These are phyloP conservation scores for Anthoptus insignis DNA, from an alignment of 2,888 invertebrate species.

Conservation along the genomic window DNA sequence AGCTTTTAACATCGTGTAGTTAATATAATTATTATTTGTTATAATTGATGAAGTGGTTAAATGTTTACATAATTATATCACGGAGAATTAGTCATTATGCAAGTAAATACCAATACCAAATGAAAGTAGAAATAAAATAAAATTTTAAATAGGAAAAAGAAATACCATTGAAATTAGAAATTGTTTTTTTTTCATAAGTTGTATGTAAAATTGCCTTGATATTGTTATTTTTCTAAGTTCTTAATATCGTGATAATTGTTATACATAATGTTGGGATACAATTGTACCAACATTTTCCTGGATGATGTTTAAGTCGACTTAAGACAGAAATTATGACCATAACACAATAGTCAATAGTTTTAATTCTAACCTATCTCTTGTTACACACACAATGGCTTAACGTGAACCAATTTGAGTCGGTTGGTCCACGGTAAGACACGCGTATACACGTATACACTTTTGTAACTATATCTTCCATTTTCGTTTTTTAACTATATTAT, in stretches of 20 bases:
- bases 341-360: neutral
- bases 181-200: too few relatives aligned
- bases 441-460: too few relatives aligned
- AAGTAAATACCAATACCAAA: too few relatives aligned
- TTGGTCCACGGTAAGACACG: constrained; percentile 2
- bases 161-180: neutral
- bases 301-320: neutral
- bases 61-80: neutral
- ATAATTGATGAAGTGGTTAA: neutral
- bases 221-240: too few relatives aligned
- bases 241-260: too few relatives aligned
- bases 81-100: neutral
- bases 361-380: neutral
- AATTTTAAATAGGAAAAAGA: too few relatives aligned
- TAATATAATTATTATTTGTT: too few relatives aligned
- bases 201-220: too few relatives aligned
- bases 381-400: neutral
- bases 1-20: too few relatives aligned
- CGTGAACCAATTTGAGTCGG: neutral
- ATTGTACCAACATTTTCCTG: neutral
- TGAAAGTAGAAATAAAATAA: too few relatives aligned
- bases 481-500: too few relatives aligned
- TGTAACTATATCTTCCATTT: too few relatives aligned
- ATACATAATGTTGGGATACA: neutral
- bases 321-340: neutral